These are phyloP conservation scores for Papilio machaon DNA, from an alignment of 1,140 invertebrate genomes.

Conservation along the genomic window DNA sequence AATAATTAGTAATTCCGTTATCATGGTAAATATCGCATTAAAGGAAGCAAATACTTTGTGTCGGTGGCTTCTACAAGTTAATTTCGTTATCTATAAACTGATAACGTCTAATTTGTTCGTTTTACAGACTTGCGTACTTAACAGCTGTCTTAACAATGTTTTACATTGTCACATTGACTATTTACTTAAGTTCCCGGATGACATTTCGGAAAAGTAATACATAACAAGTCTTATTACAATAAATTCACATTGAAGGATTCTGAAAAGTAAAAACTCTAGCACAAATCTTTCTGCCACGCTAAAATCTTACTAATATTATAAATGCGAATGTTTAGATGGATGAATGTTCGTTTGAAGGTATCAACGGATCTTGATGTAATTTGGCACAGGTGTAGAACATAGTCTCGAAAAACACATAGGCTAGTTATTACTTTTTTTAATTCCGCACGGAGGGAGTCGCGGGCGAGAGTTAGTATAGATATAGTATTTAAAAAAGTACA, in stretches of 20 bases:
- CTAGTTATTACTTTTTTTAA: too few relatives aligned
- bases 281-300: too few relatives aligned
- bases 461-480: too few relatives aligned
- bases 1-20: conserved; percentile 1
- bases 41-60: conserved; percentile 13
- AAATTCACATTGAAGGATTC: background rate
- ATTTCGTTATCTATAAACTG: background rate
- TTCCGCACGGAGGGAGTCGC: too few relatives aligned
- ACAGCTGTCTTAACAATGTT: conserved; percentile 2
- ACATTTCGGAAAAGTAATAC: background rate
- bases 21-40: background rate
- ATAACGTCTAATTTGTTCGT: background rate
- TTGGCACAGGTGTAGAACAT: too few relatives aligned
- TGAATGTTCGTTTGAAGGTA: too few relatives aligned
- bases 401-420: too few relatives aligned
- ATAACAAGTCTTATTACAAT: background rate
- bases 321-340: too few relatives aligned
- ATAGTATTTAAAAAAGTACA: too few relatives aligned
- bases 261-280: background rate
- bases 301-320: too few relatives aligned
- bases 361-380: too few relatives aligned
- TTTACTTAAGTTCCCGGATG: background rate
- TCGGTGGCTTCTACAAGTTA: background rate
- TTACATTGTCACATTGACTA: background rate
- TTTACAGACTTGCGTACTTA: background rate